A percentile compares a stretch with the other conserved stretches of the same genome.
Conservation (phyloP, 1,140 invertebrate genomes). For the Neodiprion fabricii region DNA sequence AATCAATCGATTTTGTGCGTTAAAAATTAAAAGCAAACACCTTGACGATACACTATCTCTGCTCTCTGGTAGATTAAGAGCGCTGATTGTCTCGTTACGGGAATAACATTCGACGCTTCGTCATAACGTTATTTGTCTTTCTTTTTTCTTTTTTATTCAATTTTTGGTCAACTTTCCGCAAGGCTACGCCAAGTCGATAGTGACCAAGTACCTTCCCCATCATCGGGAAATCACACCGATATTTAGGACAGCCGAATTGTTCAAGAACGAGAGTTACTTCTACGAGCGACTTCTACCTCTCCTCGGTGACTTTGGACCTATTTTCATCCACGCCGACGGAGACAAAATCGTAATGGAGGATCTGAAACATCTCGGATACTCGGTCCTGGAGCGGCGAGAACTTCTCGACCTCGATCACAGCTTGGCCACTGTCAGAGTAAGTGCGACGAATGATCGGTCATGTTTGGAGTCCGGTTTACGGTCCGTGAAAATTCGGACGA, state of each 20-base stretch:
- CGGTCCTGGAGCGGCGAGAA: conserved; percentile 38
- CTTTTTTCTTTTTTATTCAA: conserved; percentile 12
- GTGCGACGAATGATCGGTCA: neutral
- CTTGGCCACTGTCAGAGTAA: conserved; percentile 43
- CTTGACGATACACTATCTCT: too few relatives aligned
- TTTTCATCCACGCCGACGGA: conserved; percentile 36
- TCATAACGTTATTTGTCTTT: neutral
- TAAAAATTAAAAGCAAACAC: too few relatives aligned
- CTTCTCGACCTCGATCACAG: conserved; percentile 53
- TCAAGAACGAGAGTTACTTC: conserved; percentile 41
- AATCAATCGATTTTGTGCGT: too few relatives aligned
- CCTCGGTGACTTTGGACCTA: conserved; percentile 36
- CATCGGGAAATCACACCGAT: conserved; percentile 20
- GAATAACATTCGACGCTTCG: too few relatives aligned
- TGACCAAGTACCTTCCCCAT: conserved; percentile 37
- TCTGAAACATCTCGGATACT: conserved; percentile 44
- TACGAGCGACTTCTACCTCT: conserved; percentile 41
- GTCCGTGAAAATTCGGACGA: conserved; percentile 7
- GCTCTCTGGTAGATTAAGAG: too few relatives aligned
- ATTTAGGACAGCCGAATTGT: conserved; percentile 34
- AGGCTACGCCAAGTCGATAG: conserved; percentile 41
- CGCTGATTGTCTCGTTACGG: too few relatives aligned
- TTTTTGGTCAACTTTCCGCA: neutral
- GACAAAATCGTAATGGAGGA: conserved; percentile 57
- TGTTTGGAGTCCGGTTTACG: conserved; percentile 8